Base-by-base conservation (phyloP, 2,113 vertebrate species). In the Xiphophorus maculatus region DNA sequence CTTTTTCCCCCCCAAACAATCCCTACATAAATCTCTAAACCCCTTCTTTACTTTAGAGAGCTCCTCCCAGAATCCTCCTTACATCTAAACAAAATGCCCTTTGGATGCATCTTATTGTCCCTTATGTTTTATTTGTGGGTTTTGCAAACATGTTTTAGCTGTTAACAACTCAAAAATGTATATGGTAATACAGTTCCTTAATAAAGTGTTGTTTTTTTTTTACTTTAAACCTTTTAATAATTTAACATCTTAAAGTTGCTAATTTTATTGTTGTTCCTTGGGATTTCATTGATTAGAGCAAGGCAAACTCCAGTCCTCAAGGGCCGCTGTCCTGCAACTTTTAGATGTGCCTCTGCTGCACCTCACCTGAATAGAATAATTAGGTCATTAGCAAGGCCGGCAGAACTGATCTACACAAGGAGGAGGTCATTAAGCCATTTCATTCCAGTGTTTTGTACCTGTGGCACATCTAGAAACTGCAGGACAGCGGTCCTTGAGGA, bases 131-230 rank as follows among this genome's bases (percentile, higher is more conserved):
- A 62, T 79, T 79, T 32, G 69, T 42, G 63, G 48, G 73, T 87
- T 87, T 71, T 73, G 61, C 27, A 71, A 81, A 80, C 74, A 78
- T 82, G 69, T 44, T 1, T 42, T 58, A 8, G 42, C 72, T 80
- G 74, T 81, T 73, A 86, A 51, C 80, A 78, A 33, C 58, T 74
- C 61, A 62, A 71, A 77, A 81, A 84, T 65, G 33, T 60, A 58
- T 78, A 30, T 69, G 79, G 70, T 73, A 71, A 77, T 86, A 54
- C 5, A 54, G 48, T 54, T 54, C 5, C 6, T 25, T 54, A 17
- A 7, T 54, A 54, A 54, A 54, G 19, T 22, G 7, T 5, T 1
- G n/a, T 33, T 3, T 32, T 28, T 28, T 28, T 28, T 28, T 28
- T 19, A 27, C 35, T 27, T 11, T 25, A 32, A 37, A 27, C 13